These are phyloP conservation scores for Conomelus anceps DNA, from an alignment of 2,888 invertebrate species.

Conservation along the genomic window DNA sequence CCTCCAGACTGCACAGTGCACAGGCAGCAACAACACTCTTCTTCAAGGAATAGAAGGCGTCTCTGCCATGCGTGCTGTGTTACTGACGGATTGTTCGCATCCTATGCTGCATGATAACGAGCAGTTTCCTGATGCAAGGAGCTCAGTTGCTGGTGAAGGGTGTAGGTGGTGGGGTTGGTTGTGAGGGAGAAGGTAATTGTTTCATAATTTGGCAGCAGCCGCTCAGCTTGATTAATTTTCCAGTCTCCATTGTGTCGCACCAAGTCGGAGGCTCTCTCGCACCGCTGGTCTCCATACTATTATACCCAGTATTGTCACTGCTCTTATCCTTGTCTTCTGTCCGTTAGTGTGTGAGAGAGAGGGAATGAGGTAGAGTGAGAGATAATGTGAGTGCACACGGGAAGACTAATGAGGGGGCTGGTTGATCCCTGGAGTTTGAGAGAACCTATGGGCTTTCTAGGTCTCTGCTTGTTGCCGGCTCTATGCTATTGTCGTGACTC, in stretches of 20 bases:
- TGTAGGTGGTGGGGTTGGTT: background rate
- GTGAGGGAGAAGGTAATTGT: background rate
- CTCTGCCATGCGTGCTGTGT: background rate
- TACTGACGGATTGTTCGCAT: background rate
- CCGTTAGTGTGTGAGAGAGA: background rate
- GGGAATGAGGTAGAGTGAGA: background rate
- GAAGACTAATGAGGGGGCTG: background rate
- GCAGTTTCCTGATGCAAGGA: background rate
- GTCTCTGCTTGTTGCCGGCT: background rate
- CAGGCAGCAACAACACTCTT: background rate
- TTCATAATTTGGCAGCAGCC: constrained; percentile 13
- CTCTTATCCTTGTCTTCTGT: background rate
- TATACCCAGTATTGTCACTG: background rate
- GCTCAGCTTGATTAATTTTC: constrained; percentile 4
- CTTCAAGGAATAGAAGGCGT: background rate
- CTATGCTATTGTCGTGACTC: background rate
- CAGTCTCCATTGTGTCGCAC: background rate
- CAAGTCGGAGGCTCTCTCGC: background rate
- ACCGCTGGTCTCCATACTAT: background rate
- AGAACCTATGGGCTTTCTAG: background rate
- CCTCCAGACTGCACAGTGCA: background rate
- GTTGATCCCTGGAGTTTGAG: background rate
- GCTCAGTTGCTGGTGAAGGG: background rate
- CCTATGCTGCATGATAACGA: background rate
- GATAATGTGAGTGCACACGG: background rate